A percentile compares a stretch with the other conserved stretches of the same genome.
These are phyloP conservation scores for Lasioglossum figueresi DNA, from an alignment of 2,888 invertebrate species.

Conservation along the genomic window DNA sequence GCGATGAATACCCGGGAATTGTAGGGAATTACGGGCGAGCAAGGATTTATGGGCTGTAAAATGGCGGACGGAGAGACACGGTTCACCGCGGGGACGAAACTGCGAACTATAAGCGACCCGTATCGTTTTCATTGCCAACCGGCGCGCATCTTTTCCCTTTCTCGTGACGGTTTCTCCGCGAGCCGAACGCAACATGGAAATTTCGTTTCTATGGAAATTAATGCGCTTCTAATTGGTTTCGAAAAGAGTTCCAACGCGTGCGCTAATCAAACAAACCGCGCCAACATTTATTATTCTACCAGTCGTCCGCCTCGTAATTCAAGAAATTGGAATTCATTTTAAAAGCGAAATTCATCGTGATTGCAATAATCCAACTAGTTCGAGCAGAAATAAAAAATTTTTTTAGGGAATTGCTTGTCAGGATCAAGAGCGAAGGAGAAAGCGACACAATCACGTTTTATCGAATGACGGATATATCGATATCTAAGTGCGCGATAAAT, in stretches of 20 bases:
- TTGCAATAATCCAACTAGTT: background rate
- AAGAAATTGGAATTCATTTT: background rate
- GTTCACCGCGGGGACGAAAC: background rate
- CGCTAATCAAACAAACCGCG: background rate
- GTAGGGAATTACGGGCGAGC: background rate
- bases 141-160: conserved; percentile 2
- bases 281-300: background rate
- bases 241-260: background rate
- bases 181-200: background rate
- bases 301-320: background rate
- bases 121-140: conserved; percentile 14
- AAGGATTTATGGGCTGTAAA: conserved; percentile 22
- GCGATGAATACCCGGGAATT: background rate
- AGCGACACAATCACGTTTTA: background rate
- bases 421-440: background rate
- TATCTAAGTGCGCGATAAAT: background rate
- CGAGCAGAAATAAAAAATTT: background rate
- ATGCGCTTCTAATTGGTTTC: background rate
- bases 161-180: background rate
- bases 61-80: background rate
- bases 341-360: background rate
- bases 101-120: background rate
- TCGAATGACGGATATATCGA: background rate
- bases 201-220: background rate
- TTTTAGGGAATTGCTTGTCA: background rate